Conservation (phyloP, 2,113 vertebrate species). For the Carassius auratus region DNA sequence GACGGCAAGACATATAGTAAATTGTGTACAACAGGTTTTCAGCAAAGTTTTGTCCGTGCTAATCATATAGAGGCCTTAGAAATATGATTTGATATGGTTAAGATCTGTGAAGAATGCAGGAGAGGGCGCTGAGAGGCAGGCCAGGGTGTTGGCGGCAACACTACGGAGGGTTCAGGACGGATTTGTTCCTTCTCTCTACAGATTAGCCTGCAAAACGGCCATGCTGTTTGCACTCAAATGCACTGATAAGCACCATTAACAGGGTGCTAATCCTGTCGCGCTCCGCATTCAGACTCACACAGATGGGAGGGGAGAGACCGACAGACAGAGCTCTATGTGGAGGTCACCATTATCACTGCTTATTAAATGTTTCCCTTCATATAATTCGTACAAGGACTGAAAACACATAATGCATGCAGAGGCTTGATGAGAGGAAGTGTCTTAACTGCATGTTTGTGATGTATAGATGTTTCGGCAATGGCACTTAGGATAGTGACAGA, state of each 20-base stretch:
- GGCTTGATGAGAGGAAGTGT: background rate
- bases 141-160: slow-evolving; percentile 17
- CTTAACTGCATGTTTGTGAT: background rate
- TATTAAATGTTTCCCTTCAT: background rate
- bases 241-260: slow-evolving; percentile 53
- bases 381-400: background rate
- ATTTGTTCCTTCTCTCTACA: slow-evolving; percentile 39
- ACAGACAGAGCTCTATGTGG: background rate
- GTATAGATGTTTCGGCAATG: background rate
- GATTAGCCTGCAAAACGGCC: slow-evolving; percentile 49
- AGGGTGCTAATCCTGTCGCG: slow-evolving; percentile 46
- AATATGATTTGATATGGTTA: no score
- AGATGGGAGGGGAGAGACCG: background rate
- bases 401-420: background rate
- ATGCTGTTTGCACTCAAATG: slow-evolving; percentile 47
- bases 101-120: slow-evolving; percentile 7
- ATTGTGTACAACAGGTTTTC: background rate
- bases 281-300: slow-evolving; percentile 25
- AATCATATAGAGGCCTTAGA: background rate
- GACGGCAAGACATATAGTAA: background rate
- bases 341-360: background rate
- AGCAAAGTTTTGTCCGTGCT: background rate
- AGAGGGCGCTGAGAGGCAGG: slow-evolving; percentile 40
- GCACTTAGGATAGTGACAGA: slow-evolving; percentile 62
- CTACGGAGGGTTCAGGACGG: slow-evolving; percentile 18